Conservation (phyloP, 2,113 vertebrate species). For the Vireo altiloquus region DNA sequence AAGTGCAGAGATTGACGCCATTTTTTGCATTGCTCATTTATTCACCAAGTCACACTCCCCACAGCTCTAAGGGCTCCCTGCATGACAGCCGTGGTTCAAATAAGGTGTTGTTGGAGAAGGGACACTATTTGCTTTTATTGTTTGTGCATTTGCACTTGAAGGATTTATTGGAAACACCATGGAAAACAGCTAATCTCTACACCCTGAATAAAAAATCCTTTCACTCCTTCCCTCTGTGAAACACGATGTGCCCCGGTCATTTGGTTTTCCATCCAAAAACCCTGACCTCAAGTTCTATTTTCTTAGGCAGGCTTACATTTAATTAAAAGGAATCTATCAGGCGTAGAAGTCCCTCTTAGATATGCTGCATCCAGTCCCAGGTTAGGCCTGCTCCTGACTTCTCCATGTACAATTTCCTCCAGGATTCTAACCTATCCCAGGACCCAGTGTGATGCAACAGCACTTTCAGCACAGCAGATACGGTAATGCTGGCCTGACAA, state of each 20-base stretch:
- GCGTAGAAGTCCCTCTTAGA: background rate
- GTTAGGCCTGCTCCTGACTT: background rate
- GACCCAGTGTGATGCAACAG: constrained; percentile 46
- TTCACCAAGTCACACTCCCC: background rate
- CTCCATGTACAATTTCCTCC: constrained; percentile 22
- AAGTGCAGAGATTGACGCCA: background rate
- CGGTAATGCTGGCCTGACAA: constrained; percentile 62
- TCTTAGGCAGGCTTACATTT: constrained; percentile 3
- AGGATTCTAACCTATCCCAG: constrained; percentile 4
- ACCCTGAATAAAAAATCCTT: background rate
- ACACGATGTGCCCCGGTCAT: background rate
- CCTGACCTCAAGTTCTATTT: background rate
- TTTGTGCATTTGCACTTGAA: background rate
- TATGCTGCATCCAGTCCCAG: background rate
- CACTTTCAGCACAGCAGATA: constrained; percentile 57
- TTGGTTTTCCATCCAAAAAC: background rate
- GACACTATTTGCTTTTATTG: background rate
- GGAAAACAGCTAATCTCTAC: background rate
- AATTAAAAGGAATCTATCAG: constrained; percentile 22
- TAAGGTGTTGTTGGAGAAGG: background rate
- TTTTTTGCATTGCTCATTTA: background rate
- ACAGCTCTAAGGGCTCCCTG: background rate
- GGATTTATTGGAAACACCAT: background rate
- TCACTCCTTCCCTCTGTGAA: background rate
- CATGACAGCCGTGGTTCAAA: background rate